These are phyloP conservation scores for Orestias chungarensis DNA, from an alignment of 2,797 vertebrate species.

Conservation along the genomic window DNA sequence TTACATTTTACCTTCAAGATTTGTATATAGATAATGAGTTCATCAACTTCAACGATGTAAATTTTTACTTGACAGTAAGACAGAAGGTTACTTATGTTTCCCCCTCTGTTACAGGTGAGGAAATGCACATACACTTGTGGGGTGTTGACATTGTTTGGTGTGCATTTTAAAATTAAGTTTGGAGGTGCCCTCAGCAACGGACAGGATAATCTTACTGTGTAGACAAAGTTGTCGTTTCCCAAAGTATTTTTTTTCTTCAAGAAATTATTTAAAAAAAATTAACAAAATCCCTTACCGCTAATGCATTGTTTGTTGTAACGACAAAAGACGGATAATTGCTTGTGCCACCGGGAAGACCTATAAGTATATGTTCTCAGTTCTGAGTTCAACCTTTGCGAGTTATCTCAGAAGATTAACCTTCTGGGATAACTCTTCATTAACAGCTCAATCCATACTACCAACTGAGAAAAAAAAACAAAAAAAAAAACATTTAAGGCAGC, in stretches of 20 bases:
- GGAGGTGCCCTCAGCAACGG: constrained; percentile 31
- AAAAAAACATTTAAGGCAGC: background rate
- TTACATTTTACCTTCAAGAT: background rate
- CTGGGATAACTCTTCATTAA: constrained; percentile 12
- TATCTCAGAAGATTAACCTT: background rate
- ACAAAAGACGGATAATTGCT: constrained; percentile 3
- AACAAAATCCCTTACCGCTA: too few species aligned
- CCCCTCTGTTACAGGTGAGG: constrained; percentile 32
- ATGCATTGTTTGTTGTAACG: constrained; percentile 10
- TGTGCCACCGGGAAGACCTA: constrained; percentile 1
- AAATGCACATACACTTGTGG: constrained; percentile 6
- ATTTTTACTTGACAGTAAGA: background rate
- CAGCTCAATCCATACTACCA: background rate
- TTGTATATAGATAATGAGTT: background rate
- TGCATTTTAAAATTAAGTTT: constrained; percentile 42
- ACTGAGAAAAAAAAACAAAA: constrained; percentile 1
- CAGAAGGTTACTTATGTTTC: constrained; percentile 17
- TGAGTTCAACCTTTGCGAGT: constrained; percentile 2
- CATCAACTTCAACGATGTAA: background rate
- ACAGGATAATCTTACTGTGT: constrained; percentile 29
- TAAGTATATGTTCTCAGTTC: constrained; percentile 1
- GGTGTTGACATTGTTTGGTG: constrained; percentile 31
- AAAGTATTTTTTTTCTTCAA: constrained; percentile 16
- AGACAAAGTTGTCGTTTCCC: constrained; percentile 38
- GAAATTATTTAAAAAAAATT: too few species aligned